phyloP scores from a whole-genome alignment of 1,140 invertebrate genomes.

The Aphelenchoides fujianensis region DNA sequence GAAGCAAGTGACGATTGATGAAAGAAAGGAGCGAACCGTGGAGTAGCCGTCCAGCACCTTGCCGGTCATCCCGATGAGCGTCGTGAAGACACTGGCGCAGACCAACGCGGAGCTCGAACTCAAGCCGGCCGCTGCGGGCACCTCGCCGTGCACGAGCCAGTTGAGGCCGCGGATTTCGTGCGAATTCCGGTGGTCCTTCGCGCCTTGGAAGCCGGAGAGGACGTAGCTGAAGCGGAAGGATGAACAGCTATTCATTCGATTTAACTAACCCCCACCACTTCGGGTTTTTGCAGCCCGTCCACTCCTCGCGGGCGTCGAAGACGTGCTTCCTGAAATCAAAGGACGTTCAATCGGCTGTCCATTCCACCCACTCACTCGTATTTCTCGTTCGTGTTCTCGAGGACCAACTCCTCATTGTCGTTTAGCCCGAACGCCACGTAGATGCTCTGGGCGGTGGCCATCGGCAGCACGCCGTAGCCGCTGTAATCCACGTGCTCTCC shows the following conservation, averaged over 20 bases:
- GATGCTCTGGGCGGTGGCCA: slow-evolving; percentile 84
- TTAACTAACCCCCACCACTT: too few species aligned
- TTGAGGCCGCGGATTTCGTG: slow-evolving; percentile 68
- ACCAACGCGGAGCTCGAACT: slow-evolving; percentile 96
- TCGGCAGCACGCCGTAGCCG: slow-evolving; percentile 92
- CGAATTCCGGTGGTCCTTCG: slow-evolving; percentile 58
- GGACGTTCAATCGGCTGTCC: background rate
- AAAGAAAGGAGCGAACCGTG: too few species aligned
- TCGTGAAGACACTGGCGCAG: slow-evolving; percentile 81
- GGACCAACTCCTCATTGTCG: slow-evolving; percentile 59
- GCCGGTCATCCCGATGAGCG: slow-evolving; percentile 70
- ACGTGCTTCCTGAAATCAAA: slow-evolving; percentile 19
- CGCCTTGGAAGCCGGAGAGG: slow-evolving; percentile 83
- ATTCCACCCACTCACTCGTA: slow-evolving; percentile 33
- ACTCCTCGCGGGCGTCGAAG: slow-evolving; percentile 12
- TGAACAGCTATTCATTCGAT: too few species aligned
- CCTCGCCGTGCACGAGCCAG: slow-evolving; percentile 76
- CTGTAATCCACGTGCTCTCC: slow-evolving; percentile 98
- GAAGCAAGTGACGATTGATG: too few species aligned
- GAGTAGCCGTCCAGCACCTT: slow-evolving; percentile 36
- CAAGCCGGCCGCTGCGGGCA: slow-evolving; percentile 85
- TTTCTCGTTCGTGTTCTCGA: slow-evolving; percentile 54
- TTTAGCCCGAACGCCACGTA: slow-evolving; percentile 73
- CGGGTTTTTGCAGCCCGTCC: slow-evolving; percentile 64
- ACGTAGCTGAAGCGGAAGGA: slow-evolving; percentile 95